Conservation (phyloP, 2,113 vertebrate species). For the Passer domesticus region DNA sequence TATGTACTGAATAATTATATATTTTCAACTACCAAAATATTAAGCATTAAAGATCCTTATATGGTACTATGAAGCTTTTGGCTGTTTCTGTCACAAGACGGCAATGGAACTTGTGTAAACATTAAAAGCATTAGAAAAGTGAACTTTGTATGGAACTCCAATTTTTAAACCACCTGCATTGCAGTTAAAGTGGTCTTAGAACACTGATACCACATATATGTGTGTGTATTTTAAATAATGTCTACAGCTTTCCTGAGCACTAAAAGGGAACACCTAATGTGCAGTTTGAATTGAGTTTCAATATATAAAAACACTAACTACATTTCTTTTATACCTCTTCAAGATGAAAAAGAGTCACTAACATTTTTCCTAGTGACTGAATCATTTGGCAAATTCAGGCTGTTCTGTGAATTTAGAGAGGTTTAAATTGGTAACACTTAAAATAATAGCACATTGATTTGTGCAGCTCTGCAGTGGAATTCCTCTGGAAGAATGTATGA, state of each 20-base stretch:
- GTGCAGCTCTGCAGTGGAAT: slow-evolving; percentile 44
- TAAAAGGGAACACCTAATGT: not conserved
- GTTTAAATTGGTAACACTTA: slow-evolving; percentile 35
- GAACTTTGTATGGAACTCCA: not conserved
- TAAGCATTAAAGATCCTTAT: not conserved
- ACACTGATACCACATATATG: not conserved
- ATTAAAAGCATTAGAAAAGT: not conserved
- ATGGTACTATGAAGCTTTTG: not conserved
- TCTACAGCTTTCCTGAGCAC: not conserved
- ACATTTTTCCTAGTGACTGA: not conserved
- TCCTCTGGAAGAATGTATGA: slow-evolving; percentile 63
- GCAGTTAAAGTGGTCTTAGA: not conserved
- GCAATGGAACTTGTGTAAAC: not conserved
- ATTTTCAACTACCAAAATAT: not conserved
- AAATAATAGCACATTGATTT: slow-evolving; percentile 38
- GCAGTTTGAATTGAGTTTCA: not conserved
- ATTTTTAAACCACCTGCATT: not conserved
- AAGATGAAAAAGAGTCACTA: not conserved
- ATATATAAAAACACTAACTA: not conserved
- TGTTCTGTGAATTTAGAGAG: not conserved
- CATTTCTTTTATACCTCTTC: not conserved
- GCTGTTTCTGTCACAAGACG: not conserved
- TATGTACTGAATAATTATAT: not conserved
- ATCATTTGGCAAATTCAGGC: not conserved
- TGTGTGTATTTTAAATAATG: not conserved